Evolutionary conservation across 2,888 invertebrate genomes (phyloP), one percentile per base, ranked within the genome.

Genomic region (Metalampra italica): DNA sequence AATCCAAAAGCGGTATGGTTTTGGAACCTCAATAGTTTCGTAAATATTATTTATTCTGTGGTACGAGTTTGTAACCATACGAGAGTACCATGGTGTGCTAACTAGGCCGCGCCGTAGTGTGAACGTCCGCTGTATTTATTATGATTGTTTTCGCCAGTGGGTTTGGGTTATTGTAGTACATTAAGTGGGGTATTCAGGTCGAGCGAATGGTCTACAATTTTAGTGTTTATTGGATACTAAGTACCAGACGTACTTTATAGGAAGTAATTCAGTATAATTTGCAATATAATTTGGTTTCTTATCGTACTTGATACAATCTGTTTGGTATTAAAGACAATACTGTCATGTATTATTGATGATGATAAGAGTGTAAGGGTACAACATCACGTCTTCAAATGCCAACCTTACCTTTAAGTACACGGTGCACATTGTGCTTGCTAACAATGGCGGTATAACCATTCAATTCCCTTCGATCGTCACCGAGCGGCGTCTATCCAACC

Each of bases 81-180:
- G n/a, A n/a, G n/a, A 22, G 22, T 22, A 22, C 2, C 22, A 5
- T 5, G 22, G 22, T 22, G 22, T 34, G 7, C 9, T 34, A 8
- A 9, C 14, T 9, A 1, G 39, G 13, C 29, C n/a, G 14, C 34
- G 14, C 34, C 7, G 32, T 5, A 37, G 45, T 39, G 45, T 45
- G 38, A 45, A 45, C 14, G 39, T 13, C 45, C 45, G 12, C 13
- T 14, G 30, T 36, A 45, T 45, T 45, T 34, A 45, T 45, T 45
- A 45, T 39, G 38, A 45, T 45, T 45, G 45, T 45, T 45, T 39
- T 29, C 38, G 22, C 41, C 22, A 22, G 3, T 32, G 32, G 41
- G 29, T 22, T 11, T 2, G 41, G 41, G 9, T 39, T 39, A 14
- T 39, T 39, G 15, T 37, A 7, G 22, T 22, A 32, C 32, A 11